phyloP scores from a whole-genome alignment of 2,797 vertebrate genomes.

The Meriones psammophilus region DNA sequence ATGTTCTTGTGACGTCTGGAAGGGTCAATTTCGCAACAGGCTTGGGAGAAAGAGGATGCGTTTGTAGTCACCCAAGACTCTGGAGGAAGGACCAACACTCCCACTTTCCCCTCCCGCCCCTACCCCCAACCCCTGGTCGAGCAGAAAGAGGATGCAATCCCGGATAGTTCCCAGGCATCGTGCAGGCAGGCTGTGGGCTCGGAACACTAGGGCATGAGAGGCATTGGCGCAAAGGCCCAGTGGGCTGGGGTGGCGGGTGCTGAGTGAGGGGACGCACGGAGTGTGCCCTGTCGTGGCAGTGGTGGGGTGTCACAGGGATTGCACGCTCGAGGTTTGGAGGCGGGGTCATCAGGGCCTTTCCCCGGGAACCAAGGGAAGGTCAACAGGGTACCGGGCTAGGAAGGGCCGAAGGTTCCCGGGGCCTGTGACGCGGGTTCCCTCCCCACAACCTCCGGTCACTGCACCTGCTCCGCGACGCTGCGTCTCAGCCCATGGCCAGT shows the following conservation, averaged over 20 bases:
- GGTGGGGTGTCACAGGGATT: not conserved
- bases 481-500: slow-evolving; percentile 80
- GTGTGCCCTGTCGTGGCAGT: not conserved
- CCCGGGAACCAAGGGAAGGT: slow-evolving; percentile 73
- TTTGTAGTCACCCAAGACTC: not conserved
- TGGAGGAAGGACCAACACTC: not conserved
- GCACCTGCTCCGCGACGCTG: slow-evolving; percentile 80
- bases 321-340: not conserved
- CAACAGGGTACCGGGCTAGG: slow-evolving; percentile 38
- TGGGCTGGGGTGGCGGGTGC: not conserved
- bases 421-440: slow-evolving; percentile 40
- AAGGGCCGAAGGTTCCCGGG: slow-evolving; percentile 30
- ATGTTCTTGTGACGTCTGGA: slow-evolving; percentile 70
- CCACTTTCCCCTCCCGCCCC: not conserved
- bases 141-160: slow-evolving; percentile 6
- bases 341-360: slow-evolving; percentile 55
- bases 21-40: slow-evolving; percentile 63
- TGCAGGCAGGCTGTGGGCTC: slow-evolving; percentile 16
- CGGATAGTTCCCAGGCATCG: slow-evolving; percentile 4
- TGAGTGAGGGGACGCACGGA: no score
- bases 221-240: not conserved
- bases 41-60: slow-evolving; percentile 7
- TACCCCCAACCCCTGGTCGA: not conserved
- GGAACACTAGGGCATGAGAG: not conserved
- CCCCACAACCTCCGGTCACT: slow-evolving; percentile 65